Evolutionary conservation across 1,140 invertebrate species (phyloP).

Genomic region (Plectus sambesii): DNA sequence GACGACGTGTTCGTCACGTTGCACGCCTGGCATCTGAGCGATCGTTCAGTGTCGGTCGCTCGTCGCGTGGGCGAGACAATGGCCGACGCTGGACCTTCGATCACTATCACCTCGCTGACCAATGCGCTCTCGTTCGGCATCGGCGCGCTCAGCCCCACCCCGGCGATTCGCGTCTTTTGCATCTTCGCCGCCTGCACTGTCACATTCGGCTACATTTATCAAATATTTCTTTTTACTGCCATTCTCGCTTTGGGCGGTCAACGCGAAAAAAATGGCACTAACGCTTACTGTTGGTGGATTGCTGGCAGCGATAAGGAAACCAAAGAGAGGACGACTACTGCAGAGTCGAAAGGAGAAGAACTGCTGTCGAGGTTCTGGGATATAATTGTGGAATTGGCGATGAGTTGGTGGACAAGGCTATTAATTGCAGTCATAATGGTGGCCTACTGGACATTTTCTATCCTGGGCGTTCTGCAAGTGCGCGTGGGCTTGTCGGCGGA

Average conservation of each 20-base stretch:
- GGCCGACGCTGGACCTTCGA: constrained; percentile 87
- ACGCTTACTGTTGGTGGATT: constrained; percentile 38
- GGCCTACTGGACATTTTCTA: constrained; percentile 37
- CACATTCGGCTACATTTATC: constrained; percentile 41
- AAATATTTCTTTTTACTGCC: constrained; percentile 43
- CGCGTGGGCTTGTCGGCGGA: constrained; percentile 39
- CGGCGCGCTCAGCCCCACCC: constrained; percentile 83
- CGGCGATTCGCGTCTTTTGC: constrained; percentile 55
- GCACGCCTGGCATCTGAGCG: constrained; percentile 36
- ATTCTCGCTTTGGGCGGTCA: constrained; percentile 35
- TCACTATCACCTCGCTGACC: constrained; percentile 93
- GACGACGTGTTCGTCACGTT: constrained; percentile 45
- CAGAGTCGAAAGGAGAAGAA: too few relatives aligned
- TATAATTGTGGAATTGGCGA: constrained; percentile 36
- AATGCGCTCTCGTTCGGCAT: constrained; percentile 91
- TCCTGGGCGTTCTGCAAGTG: constrained; percentile 33
- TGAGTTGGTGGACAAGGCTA: constrained; percentile 28
- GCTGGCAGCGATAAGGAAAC: constrained; percentile 16
- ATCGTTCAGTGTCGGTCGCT: constrained; percentile 17
- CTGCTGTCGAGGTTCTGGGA: constrained; percentile 25
- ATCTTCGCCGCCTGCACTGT: constrained; percentile 41
- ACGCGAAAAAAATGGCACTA: constrained; percentile 27
- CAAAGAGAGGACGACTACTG: constrained; percentile 16
- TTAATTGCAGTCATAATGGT: constrained; percentile 27
- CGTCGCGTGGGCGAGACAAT: constrained; percentile 68